Evolutionary conservation across 2,888 invertebrate genomes (phyloP).

Genomic region (Leptinotarsa peninsularis): DNA sequence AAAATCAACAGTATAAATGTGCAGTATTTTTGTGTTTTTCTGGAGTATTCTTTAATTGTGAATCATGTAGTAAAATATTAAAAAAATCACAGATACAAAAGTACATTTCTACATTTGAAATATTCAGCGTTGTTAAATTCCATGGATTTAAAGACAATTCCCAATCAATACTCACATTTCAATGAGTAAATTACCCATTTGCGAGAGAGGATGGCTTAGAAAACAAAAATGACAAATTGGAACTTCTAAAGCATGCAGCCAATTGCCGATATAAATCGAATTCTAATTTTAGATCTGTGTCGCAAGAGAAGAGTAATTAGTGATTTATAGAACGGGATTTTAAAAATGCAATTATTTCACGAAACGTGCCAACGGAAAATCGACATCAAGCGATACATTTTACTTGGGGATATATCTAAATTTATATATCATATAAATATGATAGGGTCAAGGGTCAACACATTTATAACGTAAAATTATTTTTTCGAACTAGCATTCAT

Average conservation of each 20-base stretch:
- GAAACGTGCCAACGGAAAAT: not conserved
- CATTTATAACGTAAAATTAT: too few species aligned
- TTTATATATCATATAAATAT: not conserved
- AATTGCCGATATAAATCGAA: slow-evolving; percentile 1
- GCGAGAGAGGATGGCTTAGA: not conserved
- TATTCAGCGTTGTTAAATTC: too few species aligned
- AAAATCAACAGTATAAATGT: too few species aligned
- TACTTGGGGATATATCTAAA: not conserved
- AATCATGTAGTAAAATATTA: too few species aligned
- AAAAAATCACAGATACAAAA: too few species aligned
- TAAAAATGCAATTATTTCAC: not conserved
- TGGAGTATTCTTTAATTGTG: too few species aligned
- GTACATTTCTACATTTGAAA: too few species aligned
- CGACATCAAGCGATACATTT: not conserved
- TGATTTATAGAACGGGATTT: not conserved
- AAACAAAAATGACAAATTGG: not conserved
- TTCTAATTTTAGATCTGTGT: slow-evolving; percentile 1
- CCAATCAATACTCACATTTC: not conserved
- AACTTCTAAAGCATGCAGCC: not conserved
- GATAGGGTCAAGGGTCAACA: too few species aligned
- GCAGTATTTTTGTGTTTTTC: too few species aligned
- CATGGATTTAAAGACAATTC: not conserved
- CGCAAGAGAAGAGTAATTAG: slow-evolving; percentile 16
- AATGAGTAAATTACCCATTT: not conserved
- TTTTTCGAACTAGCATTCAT: too few species aligned